Conservation (phyloP, 2,113 vertebrate genomes). For the Furnarius figulus region DNA sequence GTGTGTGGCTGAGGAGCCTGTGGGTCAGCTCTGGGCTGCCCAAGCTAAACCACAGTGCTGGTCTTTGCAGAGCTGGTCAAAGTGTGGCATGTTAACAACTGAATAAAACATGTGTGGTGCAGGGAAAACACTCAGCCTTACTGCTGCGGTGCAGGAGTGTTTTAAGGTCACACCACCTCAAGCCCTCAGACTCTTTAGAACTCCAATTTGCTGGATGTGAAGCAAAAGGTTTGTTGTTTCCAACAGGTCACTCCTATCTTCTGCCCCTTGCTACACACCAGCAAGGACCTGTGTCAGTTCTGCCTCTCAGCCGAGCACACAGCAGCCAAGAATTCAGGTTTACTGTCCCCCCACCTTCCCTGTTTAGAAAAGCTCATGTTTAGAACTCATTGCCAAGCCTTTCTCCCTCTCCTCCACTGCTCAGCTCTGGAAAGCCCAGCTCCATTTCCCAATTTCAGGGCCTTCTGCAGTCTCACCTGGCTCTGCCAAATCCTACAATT, state of each 20-base stretch:
- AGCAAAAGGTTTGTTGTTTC: neutral
- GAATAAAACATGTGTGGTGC: neutral
- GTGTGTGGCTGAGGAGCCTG: neutral
- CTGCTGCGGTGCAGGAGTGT: neutral
- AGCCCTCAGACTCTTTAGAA: neutral
- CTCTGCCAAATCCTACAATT: neutral
- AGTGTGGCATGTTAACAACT: no score
- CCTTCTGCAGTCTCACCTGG: neutral
- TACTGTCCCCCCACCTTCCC: neutral
- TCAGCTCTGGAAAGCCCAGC: neutral
- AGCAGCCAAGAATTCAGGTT: neutral
- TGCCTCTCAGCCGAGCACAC: neutral
- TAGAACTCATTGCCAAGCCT: neutral
- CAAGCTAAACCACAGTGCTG: rapidly evolving
- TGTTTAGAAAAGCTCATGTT: rapidly evolving
- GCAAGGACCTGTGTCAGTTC: neutral
- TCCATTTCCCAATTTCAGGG: rapidly evolving
- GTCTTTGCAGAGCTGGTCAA: neutral
- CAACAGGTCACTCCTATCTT: neutral
- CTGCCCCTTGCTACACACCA: neutral
- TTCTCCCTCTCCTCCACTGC: neutral
- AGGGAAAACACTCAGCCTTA: neutral
- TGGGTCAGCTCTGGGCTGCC: neutral
- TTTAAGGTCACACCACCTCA: neutral
- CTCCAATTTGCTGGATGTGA: neutral